Evolutionary conservation across 2,113 vertebrate species (phyloP).

Genomic region (Rhinolophus sinicus): DNA sequence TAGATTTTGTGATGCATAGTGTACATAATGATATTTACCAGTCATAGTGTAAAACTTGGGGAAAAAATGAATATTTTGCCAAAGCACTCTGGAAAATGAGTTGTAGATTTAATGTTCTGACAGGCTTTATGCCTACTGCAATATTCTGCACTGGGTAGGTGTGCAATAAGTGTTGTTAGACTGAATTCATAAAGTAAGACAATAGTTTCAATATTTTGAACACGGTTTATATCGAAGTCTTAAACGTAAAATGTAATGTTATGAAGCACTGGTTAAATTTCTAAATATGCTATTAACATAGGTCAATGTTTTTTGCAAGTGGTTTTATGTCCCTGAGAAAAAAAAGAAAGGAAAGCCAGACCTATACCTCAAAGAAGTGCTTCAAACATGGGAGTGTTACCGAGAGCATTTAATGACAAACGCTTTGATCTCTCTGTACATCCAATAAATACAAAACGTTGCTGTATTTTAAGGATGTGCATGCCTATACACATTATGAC

Average conservation of each 20-base stretch:
- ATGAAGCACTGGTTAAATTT: conserved; percentile 41
- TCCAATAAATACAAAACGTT: conserved; percentile 58
- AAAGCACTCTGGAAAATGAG: background rate
- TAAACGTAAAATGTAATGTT: conserved; percentile 51
- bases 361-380: conserved; percentile 40
- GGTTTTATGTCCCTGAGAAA: conserved; percentile 27
- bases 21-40: background rate
- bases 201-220: conserved; percentile 64
- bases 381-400: background rate
- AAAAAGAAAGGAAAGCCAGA: background rate
- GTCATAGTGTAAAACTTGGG: background rate
- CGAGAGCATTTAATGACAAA: conserved; percentile 34
- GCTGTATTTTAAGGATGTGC: conserved; percentile 48
- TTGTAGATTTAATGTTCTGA: background rate
- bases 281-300: conserved; percentile 70
- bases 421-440: conserved; percentile 70
- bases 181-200: conserved; percentile 57
- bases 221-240: conserved; percentile 58
- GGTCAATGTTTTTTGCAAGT: conserved; percentile 46
- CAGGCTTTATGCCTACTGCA: background rate
- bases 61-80: background rate
- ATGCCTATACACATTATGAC: conserved; percentile 45
- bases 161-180: background rate
- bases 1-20: background rate
- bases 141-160: background rate